phyloP scores from a whole-genome alignment of 2,888 invertebrate species.

The Petrophora chlorosata region DNA sequence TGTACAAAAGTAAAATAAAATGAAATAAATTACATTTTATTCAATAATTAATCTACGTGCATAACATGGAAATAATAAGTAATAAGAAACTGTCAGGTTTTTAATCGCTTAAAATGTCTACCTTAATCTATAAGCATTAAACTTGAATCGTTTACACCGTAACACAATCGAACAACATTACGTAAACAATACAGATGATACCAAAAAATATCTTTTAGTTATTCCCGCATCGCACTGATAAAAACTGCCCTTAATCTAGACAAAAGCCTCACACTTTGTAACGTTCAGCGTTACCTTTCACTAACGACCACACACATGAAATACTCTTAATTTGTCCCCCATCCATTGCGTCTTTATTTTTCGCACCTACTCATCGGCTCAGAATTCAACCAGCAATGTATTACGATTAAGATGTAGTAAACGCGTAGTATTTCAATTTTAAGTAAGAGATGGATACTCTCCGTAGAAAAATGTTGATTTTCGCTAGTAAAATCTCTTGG shows the following conservation, averaged over 20 bases:
- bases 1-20: too few species aligned
- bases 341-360: constrained; percentile 50
- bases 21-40: too few species aligned
- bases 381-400: constrained; percentile 46
- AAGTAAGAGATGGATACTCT: constrained; percentile 51
- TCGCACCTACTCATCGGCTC: not conserved
- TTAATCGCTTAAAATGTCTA: too few species aligned
- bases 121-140: too few species aligned
- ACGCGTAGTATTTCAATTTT: constrained; percentile 53
- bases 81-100: too few species aligned
- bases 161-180: too few species aligned
- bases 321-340: constrained; percentile 29
- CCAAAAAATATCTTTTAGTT: too few species aligned
- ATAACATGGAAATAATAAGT: too few species aligned
- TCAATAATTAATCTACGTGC: too few species aligned
- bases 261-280: constrained; percentile 83
- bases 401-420: not conserved
- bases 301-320: constrained; percentile 47
- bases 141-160: too few species aligned
- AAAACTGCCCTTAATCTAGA: constrained; percentile 65
- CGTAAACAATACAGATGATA: too few species aligned
- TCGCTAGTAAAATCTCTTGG: constrained; percentile 58
- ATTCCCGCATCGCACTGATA: constrained; percentile 39
- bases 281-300: constrained; percentile 75
- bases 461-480: constrained; percentile 73